Conservation (phyloP, 2,113 vertebrate genomes). For the Rhizomys pruinosus region DNA sequence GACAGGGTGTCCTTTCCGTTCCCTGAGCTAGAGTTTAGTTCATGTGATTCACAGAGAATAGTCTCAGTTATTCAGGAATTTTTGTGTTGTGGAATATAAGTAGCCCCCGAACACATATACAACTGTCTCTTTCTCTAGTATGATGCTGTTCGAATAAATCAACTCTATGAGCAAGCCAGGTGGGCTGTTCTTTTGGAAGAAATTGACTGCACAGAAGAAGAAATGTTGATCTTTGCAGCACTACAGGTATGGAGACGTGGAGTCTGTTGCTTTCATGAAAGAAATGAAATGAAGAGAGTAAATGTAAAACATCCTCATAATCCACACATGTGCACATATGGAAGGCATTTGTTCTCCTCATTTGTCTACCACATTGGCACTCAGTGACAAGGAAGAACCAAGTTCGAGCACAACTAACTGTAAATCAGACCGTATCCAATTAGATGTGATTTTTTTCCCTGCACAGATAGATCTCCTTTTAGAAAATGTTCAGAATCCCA, state of each 20-base stretch:
- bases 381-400: background rate
- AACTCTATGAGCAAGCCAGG: slow-evolving; percentile 97
- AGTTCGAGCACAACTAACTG: background rate
- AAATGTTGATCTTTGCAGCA: slow-evolving; percentile 98
- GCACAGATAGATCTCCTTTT: background rate
- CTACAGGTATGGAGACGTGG: slow-evolving; percentile 89
- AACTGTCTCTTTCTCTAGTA: slow-evolving; percentile 87
- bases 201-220: slow-evolving; percentile 98
- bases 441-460: background rate
- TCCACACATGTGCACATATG: rapidly evolving
- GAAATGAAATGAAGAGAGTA: background rate
- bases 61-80: background rate
- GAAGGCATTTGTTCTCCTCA: background rate
- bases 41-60: background rate
- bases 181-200: slow-evolving; percentile 97
- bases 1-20: background rate
- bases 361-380: background rate
- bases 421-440: background rate
- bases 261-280: slow-evolving; percentile 25
- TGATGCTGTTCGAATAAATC: slow-evolving; percentile 96
- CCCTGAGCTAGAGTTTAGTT: background rate
- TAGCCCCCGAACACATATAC: rapidly evolving
- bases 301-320: background rate
- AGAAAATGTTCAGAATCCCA: background rate
- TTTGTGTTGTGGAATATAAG: background rate